Percentiles rank a stretch among this genome's conserved stretches.
Conservation (phyloP, 1,140 invertebrate genomes). For the Drosophila serrata region DNA sequence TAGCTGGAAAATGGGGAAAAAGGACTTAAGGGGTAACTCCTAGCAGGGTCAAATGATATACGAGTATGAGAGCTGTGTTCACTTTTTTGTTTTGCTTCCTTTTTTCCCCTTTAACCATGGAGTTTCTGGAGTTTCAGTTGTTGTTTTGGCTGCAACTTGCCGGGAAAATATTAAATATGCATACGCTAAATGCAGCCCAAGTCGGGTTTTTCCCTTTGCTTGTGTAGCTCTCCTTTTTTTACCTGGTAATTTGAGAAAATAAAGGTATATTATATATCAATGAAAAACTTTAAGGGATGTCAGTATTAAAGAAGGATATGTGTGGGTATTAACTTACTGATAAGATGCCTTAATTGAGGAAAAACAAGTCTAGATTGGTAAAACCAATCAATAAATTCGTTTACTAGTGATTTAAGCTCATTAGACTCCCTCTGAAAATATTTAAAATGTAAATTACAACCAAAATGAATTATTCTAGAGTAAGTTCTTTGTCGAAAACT, state of each 20-base stretch:
- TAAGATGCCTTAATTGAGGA: not conserved
- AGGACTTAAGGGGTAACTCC: slow-evolving; percentile 20
- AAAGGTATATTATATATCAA: not conserved
- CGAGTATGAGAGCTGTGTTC: slow-evolving; percentile 59
- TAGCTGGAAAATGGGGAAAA: slow-evolving; percentile 51
- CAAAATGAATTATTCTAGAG: not conserved
- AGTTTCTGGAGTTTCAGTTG: slow-evolving; percentile 48
- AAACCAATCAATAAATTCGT: not conserved
- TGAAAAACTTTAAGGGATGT: not conserved
- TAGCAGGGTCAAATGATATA: slow-evolving; percentile 73
- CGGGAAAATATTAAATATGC: slow-evolving; percentile 73
- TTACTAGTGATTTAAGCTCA: no score
- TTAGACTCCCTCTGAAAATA: no score
- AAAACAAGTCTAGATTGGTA: not conserved
- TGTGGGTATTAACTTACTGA: not conserved
- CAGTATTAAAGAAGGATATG: not conserved
- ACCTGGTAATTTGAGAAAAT: not conserved
- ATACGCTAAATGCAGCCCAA: slow-evolving; percentile 58
- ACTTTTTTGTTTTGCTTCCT: slow-evolving; percentile 29
- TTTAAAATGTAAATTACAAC: not conserved
- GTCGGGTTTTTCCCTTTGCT: slow-evolving; percentile 21
- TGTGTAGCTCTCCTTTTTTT: slow-evolving; percentile 18
- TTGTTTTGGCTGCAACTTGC: slow-evolving; percentile 44
- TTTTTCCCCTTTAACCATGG: slow-evolving; percentile 26
- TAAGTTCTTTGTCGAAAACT: not conserved